These are phyloP conservation scores for Daktulosphaira vitifoliae DNA, from an alignment of 1,140 invertebrate species.

Conservation along the genomic window DNA sequence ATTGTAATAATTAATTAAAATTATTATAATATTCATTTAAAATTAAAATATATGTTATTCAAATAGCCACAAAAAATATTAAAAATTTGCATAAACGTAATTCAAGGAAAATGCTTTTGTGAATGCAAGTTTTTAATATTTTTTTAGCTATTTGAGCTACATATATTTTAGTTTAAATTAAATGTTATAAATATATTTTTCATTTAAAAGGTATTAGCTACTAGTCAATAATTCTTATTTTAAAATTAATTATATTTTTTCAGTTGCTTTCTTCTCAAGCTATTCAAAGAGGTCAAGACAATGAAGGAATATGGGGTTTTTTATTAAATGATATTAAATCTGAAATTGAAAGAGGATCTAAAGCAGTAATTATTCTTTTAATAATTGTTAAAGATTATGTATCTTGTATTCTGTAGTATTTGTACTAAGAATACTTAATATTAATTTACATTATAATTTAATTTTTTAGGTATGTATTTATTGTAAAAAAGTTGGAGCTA, in stretches of 20 bases:
- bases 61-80: not conserved
- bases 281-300: constrained; percentile 50
- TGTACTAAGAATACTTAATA: constrained; percentile 26
- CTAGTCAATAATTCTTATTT: not conserved
- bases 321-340: constrained; percentile 51
- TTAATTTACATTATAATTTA: too few species aligned
- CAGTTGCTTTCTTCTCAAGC: constrained; percentile 56
- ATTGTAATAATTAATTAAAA: constrained; percentile 1
- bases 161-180: too few species aligned
- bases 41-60: not conserved
- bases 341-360: constrained; percentile 50
- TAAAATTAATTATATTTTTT: constrained; percentile 37
- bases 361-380: constrained; percentile 46
- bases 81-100: not conserved
- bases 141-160: too few species aligned
- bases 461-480: constrained; percentile 51
- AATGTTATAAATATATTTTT: too few species aligned
- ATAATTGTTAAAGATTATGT: constrained; percentile 27
- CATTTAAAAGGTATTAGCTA: too few species aligned
- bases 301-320: constrained; percentile 57
- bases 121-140: not conserved
- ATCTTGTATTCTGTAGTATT: constrained; percentile 18
- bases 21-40: constrained; percentile 20
- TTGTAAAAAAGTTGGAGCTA: constrained; percentile 53
- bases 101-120: not conserved